phyloP scores from a whole-genome alignment of 1,140 invertebrate genomes.

The Bombus terrestris region DNA sequence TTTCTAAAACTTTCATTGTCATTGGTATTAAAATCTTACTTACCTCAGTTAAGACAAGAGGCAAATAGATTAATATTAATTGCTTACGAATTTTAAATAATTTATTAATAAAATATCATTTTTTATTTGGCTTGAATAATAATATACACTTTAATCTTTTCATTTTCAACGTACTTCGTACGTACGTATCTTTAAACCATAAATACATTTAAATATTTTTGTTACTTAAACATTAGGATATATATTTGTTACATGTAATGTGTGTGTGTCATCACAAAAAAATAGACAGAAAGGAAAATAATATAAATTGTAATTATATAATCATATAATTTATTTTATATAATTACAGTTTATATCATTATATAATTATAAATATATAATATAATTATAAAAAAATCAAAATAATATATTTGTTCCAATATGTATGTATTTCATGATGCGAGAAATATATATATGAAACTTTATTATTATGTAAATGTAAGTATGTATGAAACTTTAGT shows the following conservation, averaged over 20 bases:
- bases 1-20: not conserved
- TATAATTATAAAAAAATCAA: not conserved
- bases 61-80: not conserved
- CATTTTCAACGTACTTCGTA: not conserved
- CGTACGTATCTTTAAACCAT: not conserved
- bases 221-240: not conserved
- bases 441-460: conserved; percentile 13
- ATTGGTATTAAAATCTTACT: not conserved
- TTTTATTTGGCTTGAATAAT: not conserved
- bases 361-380: not conserved
- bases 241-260: not conserved
- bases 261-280: too few species aligned
- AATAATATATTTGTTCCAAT: not conserved
- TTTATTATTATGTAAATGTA: conserved; percentile 14
- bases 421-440: conserved; percentile 9
- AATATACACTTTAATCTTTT: conserved; percentile 16
- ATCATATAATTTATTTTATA: not conserved
- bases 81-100: not conserved
- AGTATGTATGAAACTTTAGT: conserved; percentile 20
- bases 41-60: not conserved
- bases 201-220: conserved; percentile 35
- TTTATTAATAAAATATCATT: not conserved
- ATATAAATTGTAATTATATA: too few species aligned
- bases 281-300: too few species aligned
- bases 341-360: not conserved